These are phyloP conservation scores for Ashinkailepas kermadecensis DNA, from an alignment of 2,888 invertebrate genomes.

Conservation along the genomic window DNA sequence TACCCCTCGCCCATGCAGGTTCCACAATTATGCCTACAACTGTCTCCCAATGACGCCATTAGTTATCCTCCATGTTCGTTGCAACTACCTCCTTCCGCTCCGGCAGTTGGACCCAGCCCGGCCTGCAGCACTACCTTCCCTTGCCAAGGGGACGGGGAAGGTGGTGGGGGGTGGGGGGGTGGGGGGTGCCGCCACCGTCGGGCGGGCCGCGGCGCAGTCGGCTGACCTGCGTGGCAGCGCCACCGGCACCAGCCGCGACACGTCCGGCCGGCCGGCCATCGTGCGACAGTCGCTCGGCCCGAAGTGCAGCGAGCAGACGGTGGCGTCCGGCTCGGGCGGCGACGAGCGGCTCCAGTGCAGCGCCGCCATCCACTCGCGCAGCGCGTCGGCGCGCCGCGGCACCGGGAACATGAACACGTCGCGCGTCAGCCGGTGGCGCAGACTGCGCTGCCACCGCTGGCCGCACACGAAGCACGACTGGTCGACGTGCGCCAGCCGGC, in stretches of 20 bases:
- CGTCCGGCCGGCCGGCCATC: not conserved
- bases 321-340: not conserved
- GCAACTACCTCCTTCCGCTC: no score
- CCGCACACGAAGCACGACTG: slow-evolving; percentile 14
- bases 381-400: not conserved
- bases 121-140: no score
- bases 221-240: slow-evolving; percentile 3
- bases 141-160: no score
- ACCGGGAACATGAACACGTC: slow-evolving; percentile 10
- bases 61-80: no score
- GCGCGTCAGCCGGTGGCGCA: not conserved
- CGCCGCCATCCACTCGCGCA: not conserved
- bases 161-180: no score
- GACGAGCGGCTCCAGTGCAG: not conserved
- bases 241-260: slow-evolving; percentile 3
- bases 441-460: slow-evolving; percentile 19
- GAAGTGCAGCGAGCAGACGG: slow-evolving; percentile 22
- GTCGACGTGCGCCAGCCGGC: not conserved
- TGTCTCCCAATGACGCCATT: no score
- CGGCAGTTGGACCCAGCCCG: no score
- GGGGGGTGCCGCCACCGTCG: not conserved
- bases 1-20: no score
- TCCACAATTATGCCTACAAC: no score
- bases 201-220: not conserved
- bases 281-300: not conserved